A percentile compares a stretch with the other conserved stretches of the same genome.
phyloP scores from a whole-genome alignment of 2,113 vertebrate genomes.

The Prunella fulvescens region DNA sequence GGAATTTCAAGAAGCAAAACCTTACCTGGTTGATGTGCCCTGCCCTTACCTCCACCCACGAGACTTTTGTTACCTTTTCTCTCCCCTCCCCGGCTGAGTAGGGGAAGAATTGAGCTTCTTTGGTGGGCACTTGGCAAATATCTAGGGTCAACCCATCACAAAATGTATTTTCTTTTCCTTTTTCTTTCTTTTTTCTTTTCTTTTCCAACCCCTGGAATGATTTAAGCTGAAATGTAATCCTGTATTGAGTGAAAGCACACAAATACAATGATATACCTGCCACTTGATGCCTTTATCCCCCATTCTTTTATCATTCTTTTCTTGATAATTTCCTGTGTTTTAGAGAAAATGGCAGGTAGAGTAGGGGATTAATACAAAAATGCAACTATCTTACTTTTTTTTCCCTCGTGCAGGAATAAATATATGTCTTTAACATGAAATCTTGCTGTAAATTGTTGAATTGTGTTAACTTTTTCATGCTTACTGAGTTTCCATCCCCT shows the following conservation, averaged over 20 bases:
- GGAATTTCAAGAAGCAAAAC: slow-evolving; percentile 19
- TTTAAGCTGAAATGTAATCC: slow-evolving; percentile 18
- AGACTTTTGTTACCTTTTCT: neutral
- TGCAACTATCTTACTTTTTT: neutral
- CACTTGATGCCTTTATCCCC: neutral
- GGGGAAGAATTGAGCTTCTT: neutral
- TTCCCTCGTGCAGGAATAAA: neutral
- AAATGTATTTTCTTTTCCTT: neutral
- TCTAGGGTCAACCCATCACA: neutral
- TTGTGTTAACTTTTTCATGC: slow-evolving; percentile 3
- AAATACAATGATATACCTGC: slow-evolving; percentile 22
- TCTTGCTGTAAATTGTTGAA: slow-evolving; percentile 1
- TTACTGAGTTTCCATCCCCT: neutral
- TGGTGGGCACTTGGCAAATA: neutral
- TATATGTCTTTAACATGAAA: slow-evolving; percentile 13
- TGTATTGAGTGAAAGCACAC: neutral
- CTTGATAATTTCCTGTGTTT: slow-evolving; percentile 23
- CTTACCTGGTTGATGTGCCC: neutral
- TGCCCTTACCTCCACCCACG: neutral
- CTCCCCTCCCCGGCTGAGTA: neutral
- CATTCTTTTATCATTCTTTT: neutral
- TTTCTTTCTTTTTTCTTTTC: neutral
- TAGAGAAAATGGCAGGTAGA: slow-evolving; percentile 31
- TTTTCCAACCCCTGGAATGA: neutral
- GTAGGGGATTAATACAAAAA: slow-evolving; percentile 13